A percentile compares a stretch with the other conserved stretches of the same genome.
Evolutionary conservation across 2,797 vertebrate species (phyloP).

Genomic region (Knipowitschia caucasica): DNA sequence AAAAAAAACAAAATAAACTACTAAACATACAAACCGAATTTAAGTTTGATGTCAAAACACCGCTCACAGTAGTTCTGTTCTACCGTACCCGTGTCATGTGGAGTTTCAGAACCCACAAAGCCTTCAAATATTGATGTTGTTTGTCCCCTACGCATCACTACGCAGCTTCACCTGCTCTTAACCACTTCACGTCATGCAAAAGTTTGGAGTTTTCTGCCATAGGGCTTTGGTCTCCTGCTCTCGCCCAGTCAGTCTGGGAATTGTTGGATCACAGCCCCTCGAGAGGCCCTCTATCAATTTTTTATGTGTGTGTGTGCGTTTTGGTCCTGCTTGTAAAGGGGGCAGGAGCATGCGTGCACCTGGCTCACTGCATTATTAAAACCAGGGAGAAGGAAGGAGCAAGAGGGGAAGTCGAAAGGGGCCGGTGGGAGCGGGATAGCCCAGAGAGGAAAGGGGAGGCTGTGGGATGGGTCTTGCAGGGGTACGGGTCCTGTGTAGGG

Average conservation of each 20-base stretch:
- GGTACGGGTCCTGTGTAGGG: not conserved
- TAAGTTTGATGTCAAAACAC: no score
- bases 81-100: not conserved
- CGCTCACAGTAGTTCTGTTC: conserved; percentile 10
- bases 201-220: conserved; percentile 33
- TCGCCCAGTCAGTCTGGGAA: conserved; percentile 45
- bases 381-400: conserved; percentile 34
- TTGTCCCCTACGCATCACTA: conserved; percentile 1
- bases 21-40: no score
- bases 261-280: conserved; percentile 55
- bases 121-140: conserved; percentile 36
- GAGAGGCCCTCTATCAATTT: conserved; percentile 67
- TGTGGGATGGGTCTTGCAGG: conserved; percentile 15
- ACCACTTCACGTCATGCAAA: conserved; percentile 15
- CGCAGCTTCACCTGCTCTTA: conserved; percentile 13
- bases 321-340: conserved; percentile 55
- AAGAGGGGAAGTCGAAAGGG: conserved; percentile 46
- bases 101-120: conserved; percentile 16
- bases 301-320: conserved; percentile 60
- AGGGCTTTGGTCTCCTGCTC: conserved; percentile 28
- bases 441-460: conserved; percentile 9
- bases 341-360: conserved; percentile 62
- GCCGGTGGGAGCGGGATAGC: conserved; percentile 12
- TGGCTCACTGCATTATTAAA: conserved; percentile 78
- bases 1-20: no score